Conservation (phyloP, 37 sponge, comb jelly and placozoan genomes). For the Theonella swinhoei region DNA sequence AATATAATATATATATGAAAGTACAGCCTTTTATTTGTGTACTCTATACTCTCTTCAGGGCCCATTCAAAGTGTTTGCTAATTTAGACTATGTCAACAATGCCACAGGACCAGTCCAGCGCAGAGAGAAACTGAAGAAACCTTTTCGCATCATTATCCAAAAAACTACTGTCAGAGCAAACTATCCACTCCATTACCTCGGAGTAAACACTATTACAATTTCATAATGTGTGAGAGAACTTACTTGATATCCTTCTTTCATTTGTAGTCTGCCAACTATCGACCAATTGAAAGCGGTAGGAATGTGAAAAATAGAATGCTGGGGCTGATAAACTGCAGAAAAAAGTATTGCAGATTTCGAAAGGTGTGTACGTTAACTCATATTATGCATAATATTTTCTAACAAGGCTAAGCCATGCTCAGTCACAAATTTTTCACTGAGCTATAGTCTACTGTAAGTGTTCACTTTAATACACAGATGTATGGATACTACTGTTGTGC, state of each 20-base stretch:
- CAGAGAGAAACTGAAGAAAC: conserved; percentile 74
- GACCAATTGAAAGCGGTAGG: neutral
- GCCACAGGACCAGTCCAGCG: conserved; percentile 1
- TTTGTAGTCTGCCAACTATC: conserved; percentile 43
- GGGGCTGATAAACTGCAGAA: conserved; percentile 31
- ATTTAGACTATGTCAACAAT: conserved; percentile 52
- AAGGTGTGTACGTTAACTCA: too few species aligned
- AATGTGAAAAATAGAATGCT: conserved; percentile 13
- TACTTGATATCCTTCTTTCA: neutral
- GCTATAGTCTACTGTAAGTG: too few species aligned
- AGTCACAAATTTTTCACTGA: too few species aligned
- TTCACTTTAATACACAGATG: too few species aligned
- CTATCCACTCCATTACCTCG: conserved; percentile 66
- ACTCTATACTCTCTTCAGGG: too few species aligned
- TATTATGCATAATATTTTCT: too few species aligned
- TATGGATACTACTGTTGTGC: conserved; percentile 49
- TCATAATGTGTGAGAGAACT: neutral
- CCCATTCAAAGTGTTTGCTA: conserved; percentile 62
- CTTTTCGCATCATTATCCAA: conserved; percentile 75
- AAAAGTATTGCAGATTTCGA: conserved; percentile 4
- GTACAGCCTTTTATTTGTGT: neutral
- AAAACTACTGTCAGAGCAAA: conserved; percentile 66
- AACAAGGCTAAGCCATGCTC: too few species aligned
- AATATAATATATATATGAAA: conserved; percentile 4
- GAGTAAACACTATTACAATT: conserved; percentile 25